Percentiles rank a stretch among this genome's conserved stretches.
These are phyloP conservation scores for Pelagia noctiluca DNA, from an alignment of 30 jellyfish, hydroid and myxozoan genomes.

Conservation along the genomic window DNA sequence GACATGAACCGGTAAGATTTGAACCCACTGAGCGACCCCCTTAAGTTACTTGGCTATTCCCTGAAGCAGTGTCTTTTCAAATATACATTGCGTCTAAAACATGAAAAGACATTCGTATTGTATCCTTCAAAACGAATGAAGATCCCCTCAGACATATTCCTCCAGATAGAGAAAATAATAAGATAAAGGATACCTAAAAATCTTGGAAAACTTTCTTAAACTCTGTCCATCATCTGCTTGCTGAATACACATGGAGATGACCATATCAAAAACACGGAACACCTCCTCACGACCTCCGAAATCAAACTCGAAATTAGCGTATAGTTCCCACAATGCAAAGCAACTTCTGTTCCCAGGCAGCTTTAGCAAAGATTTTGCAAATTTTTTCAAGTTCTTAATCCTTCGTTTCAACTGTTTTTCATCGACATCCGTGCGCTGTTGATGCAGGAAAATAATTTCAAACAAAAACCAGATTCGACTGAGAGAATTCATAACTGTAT, in stretches of 20 bases:
- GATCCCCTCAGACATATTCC: no score
- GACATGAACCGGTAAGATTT: no score
- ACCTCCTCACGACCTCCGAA: slow-evolving; percentile 81
- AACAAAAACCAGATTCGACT: slow-evolving; percentile 80
- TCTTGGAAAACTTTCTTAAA: slow-evolving; percentile 10
- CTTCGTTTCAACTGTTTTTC: slow-evolving; percentile 14
- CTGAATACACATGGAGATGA: slow-evolving; percentile 60
- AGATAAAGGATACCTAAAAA: slow-evolving; percentile 50
- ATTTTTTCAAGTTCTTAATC: slow-evolving; percentile 55
- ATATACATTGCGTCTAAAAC: no score
- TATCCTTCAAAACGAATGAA: no score
- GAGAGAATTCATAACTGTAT: slow-evolving; percentile 16
- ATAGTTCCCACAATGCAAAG: slow-evolving; percentile 81
- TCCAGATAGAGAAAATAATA: no score
- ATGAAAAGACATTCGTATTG: no score
- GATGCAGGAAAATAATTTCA: slow-evolving; percentile 63
- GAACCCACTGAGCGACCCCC: no score
- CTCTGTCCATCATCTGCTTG: slow-evolving; percentile 2
- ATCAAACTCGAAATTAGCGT: slow-evolving; percentile 79
- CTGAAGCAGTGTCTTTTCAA: no score
- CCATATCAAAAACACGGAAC: slow-evolving; percentile 74
- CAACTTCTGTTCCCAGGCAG: slow-evolving; percentile 75
- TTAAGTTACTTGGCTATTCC: no score
- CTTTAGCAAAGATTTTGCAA: slow-evolving; percentile 77
- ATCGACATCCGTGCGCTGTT: not conserved